A percentile compares a stretch with the other conserved stretches of the same genome.
phyloP scores from a whole-genome alignment of 2,113 vertebrate genomes.

The Varanus komodoensis region DNA sequence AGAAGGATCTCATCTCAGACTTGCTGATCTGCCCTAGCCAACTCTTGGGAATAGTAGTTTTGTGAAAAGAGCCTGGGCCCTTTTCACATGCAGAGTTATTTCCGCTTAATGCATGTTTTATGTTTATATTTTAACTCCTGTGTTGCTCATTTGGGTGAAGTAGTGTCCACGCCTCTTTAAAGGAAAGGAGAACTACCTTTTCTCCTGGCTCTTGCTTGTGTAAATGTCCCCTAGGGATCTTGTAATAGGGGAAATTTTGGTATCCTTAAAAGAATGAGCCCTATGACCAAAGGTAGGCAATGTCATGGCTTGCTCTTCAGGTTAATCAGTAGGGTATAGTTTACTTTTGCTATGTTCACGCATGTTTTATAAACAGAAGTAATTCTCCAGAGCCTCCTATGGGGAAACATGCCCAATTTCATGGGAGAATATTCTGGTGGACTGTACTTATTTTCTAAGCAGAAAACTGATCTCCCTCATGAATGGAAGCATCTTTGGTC shows the following conservation, averaged over 20 bases:
- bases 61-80: no score
- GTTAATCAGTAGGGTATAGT: no score
- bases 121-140: not conserved
- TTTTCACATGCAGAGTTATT: not conserved
- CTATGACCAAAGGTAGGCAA: not conserved
- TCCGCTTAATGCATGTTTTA: not conserved
- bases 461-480: not conserved
- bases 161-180: not conserved
- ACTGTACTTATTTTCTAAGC: not conserved
- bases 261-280: not conserved
- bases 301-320: no score
- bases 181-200: not conserved
- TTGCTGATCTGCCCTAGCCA: no score
- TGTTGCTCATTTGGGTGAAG: not conserved
- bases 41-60: not conserved
- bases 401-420: no score
- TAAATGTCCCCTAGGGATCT: not conserved
- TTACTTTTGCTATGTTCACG: not conserved
- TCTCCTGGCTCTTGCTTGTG: not conserved
- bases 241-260: not conserved
- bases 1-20: not conserved
- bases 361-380: no score
- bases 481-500: not conserved
- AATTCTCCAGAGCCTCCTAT: no score
- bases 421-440: not conserved